Percentiles rank a stretch among this genome's conserved stretches.
Evolutionary conservation across 2,797 vertebrate species (phyloP).

Genomic region (Caiman crocodilus): DNA sequence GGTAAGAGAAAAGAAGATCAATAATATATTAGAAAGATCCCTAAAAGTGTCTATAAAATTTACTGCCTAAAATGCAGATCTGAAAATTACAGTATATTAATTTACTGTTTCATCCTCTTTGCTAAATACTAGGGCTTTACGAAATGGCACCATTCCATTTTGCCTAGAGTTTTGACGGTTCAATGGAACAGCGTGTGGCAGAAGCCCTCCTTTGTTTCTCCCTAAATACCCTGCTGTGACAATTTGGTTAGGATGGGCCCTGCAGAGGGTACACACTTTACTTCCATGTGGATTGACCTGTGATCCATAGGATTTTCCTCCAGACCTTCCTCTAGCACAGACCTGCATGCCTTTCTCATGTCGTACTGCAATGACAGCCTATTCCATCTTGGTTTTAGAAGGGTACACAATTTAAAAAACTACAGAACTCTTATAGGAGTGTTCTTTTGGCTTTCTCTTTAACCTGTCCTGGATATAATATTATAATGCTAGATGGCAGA

Average conservation of each 20-base stretch:
- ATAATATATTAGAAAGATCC: not conserved
- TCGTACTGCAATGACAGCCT: not conserved
- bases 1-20: not conserved
- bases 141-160: too few relatives aligned
- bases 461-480: not conserved
- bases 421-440: accelerated
- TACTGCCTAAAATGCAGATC: not conserved
- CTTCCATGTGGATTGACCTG: not conserved
- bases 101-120: not conserved
- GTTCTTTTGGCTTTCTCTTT: not conserved
- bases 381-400: not conserved
- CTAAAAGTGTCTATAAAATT: not conserved
- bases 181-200: too few relatives aligned
- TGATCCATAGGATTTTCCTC: not conserved
- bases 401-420: not conserved
- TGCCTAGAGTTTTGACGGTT: too few relatives aligned
- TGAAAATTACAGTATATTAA: not conserved
- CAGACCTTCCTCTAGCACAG: not conserved
- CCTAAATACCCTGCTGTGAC: too few relatives aligned
- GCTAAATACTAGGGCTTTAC: not conserved
- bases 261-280: too few relatives aligned
- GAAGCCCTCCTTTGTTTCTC: too few relatives aligned
- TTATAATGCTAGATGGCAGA: not conserved
- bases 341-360: not conserved
- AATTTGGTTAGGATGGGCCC: too few relatives aligned